Evolutionary conservation across 2,113 vertebrate genomes (phyloP), one percentile per base, ranked within the genome.

Genomic region (Odocoileus hemionus): DNA sequence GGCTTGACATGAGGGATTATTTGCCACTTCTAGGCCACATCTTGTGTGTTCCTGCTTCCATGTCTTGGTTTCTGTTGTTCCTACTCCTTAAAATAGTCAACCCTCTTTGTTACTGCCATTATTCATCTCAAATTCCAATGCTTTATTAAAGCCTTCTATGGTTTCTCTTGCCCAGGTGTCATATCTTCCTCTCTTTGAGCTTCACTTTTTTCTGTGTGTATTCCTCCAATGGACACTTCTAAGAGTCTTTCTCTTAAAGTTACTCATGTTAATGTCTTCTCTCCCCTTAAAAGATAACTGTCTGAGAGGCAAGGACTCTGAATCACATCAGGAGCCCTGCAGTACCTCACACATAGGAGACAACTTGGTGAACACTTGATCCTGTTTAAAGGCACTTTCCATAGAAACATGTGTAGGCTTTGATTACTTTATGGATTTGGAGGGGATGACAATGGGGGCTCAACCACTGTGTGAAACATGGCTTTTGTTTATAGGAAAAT

Each of bases 401-500:
- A 23, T 25, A 89, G n/a, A 93, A 93, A 82, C 28, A 60, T 86
- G 61, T 26, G 25, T 54, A 92, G n/a, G 19, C 33, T 93, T 96
- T 84, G 17, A 86, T 92, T 74, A 89, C n/a, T 91, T 92, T 76
- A 90, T 70, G 50, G 55, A 79, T 91, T 91, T 86, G 47, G 54
- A 33, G 36, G 25, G 83, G 50, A 82, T 86, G 50, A 89, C n/a
- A 11, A 6, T 36, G 15, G 43, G 17, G 8, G 36, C 21, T 67
- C 26, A 76, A 70, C 33, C 7, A 58, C 39, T 57, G 58, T 8
- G 14, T 57, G 26, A 95, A 92, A 88, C 5, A 54, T 23, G 33
- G 14, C 36, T 89, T 86, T 16, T 84, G 15, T 97, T 95, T 94
- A 76, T 90, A n/a, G 57, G 25, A 52, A 96, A 87, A 95, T 90